Conservation (phyloP, 2,797 vertebrate species). For the Sebastes kiyomatsui region DNA sequence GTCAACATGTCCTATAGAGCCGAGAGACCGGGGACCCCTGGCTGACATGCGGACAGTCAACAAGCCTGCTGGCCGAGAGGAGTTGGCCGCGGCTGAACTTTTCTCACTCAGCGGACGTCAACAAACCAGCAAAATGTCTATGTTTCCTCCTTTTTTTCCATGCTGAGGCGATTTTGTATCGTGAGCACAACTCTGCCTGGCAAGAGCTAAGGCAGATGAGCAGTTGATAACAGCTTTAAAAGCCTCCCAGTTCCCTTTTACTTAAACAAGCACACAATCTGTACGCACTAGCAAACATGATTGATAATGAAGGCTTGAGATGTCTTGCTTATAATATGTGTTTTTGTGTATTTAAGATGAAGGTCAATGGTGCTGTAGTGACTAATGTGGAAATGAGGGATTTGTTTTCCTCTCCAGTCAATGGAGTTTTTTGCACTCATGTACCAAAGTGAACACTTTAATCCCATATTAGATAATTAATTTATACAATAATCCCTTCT, state of each 20-base stretch:
- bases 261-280: background rate
- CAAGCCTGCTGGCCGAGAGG: slow-evolving; percentile 42
- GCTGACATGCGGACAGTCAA: slow-evolving; percentile 58
- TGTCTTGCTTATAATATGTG: background rate
- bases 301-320: background rate
- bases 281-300: background rate
- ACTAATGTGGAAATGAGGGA: background rate
- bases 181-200: slow-evolving; percentile 4
- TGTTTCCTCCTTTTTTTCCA: background rate
- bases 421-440: background rate
- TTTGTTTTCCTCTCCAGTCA: background rate
- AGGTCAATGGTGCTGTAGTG: background rate
- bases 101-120: slow-evolving; percentile 24
- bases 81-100: slow-evolving; percentile 40
- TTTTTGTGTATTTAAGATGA: background rate
- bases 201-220: slow-evolving; percentile 4
- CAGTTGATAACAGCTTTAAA: slow-evolving; percentile 29
- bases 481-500: background rate
- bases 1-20: slow-evolving; percentile 32
- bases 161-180: slow-evolving; percentile 3
- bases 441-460: background rate
- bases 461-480: background rate
- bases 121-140: slow-evolving; percentile 4
- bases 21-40: slow-evolving; percentile 25
- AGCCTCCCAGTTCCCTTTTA: background rate